Base-by-base conservation (phyloP, 2,113 vertebrate species). In the Pao palembangensis region DNA sequence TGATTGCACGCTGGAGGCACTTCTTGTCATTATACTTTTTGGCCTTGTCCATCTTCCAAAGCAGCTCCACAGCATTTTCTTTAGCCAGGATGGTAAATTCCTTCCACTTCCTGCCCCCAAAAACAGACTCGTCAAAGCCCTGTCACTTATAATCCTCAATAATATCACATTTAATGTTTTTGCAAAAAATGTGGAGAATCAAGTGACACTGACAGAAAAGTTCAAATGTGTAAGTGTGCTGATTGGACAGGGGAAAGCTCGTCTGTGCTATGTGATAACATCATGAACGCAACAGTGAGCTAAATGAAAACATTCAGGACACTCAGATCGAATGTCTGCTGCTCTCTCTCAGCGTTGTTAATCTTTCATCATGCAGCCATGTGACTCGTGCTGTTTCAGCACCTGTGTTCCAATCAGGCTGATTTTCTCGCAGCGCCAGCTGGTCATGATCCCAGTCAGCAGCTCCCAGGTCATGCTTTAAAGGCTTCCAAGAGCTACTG, bases 101-200 rank as follows among this genome's bases (percentile, higher is more conserved):
- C 73, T 68, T 83, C 82, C 87, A 87, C 28, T 50, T 77, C 64
- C 87, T 87, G 76, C 52, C 41, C 57, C 64, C 31, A 56, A 12
- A 38, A 38, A 38, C 34, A 38, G 34, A 11, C 34, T 12, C 1
- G 34, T 28, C 25, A 28, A 28, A 28, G 25, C 25, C 2, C 25
- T 5, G 25, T 11, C 34, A 38, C 8, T 38, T 38, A 2, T 12
- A 38, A 38, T 12, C 34, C 1, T 11, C 34, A 38, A 38, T 2
- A 12, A 38, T 11, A 8, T 38, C 34, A 12, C 34, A 12, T 38
- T 38, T 38, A 38, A 12, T 11, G 3, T 38, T 38, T 38, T 38
- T 38, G 34, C 34, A 38, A 38, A 38, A 28, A 12, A 11, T 38
- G 34, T 38, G 34, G 2, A 38, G 34, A 38, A 8, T 38, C 34